These are phyloP conservation scores for Drosophila neocordata DNA, from an alignment of 1,140 invertebrate genomes.

Conservation along the genomic window DNA sequence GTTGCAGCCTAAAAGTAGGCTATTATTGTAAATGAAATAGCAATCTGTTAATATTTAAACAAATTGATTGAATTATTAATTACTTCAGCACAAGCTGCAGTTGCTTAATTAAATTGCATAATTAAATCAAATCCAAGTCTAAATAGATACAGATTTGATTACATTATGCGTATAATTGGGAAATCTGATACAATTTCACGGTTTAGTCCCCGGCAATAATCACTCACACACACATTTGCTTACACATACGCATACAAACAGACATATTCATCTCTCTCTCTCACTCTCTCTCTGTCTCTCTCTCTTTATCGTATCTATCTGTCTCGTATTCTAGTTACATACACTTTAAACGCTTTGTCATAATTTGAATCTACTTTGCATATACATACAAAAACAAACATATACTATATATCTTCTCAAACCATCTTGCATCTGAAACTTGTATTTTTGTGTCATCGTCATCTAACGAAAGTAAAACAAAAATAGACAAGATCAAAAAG, in stretches of 20 bases:
- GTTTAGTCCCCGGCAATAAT: neutral
- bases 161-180: neutral
- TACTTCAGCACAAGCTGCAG: neutral
- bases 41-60: neutral
- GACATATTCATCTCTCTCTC: conserved; percentile 37
- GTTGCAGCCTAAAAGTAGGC: neutral
- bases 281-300: conserved; percentile 49
- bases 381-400: conserved; percentile 34
- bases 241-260: neutral
- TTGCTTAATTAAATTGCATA: neutral
- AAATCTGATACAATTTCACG: neutral
- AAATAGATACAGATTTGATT: neutral
- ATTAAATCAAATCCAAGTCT: neutral
- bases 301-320: conserved; percentile 37
- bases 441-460: conserved; percentile 28
- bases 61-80: neutral
- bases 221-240: neutral
- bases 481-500: neutral
- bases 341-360: conserved; percentile 6
- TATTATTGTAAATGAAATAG: neutral
- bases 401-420: neutral
- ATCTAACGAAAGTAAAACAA: neutral
- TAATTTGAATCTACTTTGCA: conserved; percentile 42
- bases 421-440: conserved; percentile 21
- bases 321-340: conserved; percentile 22